Conservation (phyloP, 2,113 vertebrate species). For the Scomber scombrus region DNA sequence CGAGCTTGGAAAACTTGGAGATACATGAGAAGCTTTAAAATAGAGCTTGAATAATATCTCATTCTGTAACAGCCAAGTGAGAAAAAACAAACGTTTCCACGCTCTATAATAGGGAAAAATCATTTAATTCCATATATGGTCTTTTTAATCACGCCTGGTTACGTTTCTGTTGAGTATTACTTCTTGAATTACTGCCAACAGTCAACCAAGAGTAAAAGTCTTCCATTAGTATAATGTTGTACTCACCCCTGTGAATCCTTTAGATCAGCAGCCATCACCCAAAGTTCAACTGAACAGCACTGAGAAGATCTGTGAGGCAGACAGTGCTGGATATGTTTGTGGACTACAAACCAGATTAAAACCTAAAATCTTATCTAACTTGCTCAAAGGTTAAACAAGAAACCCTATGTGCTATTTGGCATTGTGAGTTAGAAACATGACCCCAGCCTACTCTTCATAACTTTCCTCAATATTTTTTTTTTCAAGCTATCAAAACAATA, state of each 20-base stretch:
- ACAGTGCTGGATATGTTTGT: neutral
- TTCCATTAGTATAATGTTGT: neutral
- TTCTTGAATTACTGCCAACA: neutral
- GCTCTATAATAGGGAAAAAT: neutral
- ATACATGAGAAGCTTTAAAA: neutral
- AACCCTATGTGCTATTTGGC: neutral
- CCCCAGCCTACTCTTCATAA: neutral
- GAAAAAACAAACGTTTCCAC: neutral
- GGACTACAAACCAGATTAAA: constrained; percentile 10
- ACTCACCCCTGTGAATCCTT: neutral
- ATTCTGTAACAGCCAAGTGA: neutral
- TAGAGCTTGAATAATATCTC: neutral
- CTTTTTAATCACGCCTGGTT: neutral
- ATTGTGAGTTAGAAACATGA: neutral
- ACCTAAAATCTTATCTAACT: constrained; percentile 31
- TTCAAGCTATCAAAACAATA: neutral
- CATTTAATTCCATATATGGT: neutral
- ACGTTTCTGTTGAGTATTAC: too few species aligned
- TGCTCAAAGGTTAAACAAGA: constrained; percentile 37
- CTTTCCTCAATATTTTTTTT: neutral
- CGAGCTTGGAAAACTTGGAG: neutral
- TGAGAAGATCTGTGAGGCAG: neutral
- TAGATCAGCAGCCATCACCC: neutral
- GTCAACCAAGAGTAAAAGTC: neutral
- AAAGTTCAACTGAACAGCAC: constrained; percentile 3